Evolutionary conservation across 2,888 invertebrate species (phyloP), one percentile per base, ranked within the genome.

Genomic region (Nemotelus pantherinus): DNA sequence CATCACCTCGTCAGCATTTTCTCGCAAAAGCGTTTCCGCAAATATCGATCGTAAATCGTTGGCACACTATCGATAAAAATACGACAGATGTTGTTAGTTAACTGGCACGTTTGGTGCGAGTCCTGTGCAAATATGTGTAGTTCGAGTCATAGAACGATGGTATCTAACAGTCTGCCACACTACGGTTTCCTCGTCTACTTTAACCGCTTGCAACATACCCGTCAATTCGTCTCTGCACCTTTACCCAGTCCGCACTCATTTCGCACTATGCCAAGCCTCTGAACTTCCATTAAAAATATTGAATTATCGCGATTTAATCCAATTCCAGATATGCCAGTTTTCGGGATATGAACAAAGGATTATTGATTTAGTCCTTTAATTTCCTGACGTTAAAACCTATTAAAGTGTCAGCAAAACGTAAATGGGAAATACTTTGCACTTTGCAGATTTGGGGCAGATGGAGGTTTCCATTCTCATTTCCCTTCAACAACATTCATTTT

Each of bases 351-450:
- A 79, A 79, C 79, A 79, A 79, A 79, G 79, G 77, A 78, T 79
- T 82, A 81, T 82, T 81, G 81, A 82, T 82, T 82, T 81, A 82
- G 82, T 82, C 82, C 80, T 82, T 82, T 81, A 82, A 82, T 82
- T 82, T 82, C 81, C 82, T 81, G 82, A 81, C 81, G 81, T 81
- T 82, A 81, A 82, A 82, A 82, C 81, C 82, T 81, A 82, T 82
- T 82, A 82, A 82, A 82, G 80, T 81, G 81, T 81, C 80, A 80
- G 77, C 64, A 76, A 63, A 76, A 76, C 57, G 67, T 71, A 77
- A 79, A 79, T 79, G 67, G 77, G 70, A 74, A 77, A 72, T 63
- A 74, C 71, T 71, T 78, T 76, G 50, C 77, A 67, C 65, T 76
- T 77, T 71, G 10, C 48, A 60, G 55, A 44, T 57, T 67, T 77